Evolutionary conservation across 2,888 invertebrate species (phyloP).

Genomic region (Steinernema scapterisci): DNA sequence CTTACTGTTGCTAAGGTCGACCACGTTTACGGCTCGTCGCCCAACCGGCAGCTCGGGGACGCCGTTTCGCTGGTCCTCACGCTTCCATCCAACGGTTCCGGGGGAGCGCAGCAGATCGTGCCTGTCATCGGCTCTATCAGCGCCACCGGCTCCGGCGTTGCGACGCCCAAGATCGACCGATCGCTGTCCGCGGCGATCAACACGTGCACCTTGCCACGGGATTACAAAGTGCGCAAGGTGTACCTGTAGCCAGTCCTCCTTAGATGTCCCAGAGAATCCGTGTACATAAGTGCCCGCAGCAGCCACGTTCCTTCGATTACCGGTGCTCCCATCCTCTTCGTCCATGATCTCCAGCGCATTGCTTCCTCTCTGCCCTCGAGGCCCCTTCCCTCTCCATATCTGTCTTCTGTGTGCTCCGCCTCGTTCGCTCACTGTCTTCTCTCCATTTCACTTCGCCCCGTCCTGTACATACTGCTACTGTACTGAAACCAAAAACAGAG

Average conservation of each 20-base stretch:
- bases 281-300: too few species aligned
- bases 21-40: constrained; percentile 46
- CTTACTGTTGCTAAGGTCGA: constrained; percentile 57
- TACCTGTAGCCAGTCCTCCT: constrained; percentile 53
- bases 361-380: constrained; percentile 18
- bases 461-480: constrained; percentile 3
- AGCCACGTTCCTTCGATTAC: constrained; percentile 13
- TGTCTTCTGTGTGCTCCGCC: neutral
- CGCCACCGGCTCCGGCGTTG: constrained; percentile 43
- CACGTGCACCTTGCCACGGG: constrained; percentile 60
- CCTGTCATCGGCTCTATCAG: constrained; percentile 49
- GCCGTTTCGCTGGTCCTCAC: constrained; percentile 48
- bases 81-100: constrained; percentile 26
- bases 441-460: constrained; percentile 24
- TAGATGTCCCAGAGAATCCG: neutral
- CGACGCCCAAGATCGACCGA: constrained; percentile 43
- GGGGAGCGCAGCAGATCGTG: constrained; percentile 39
- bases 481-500: constrained; percentile 2
- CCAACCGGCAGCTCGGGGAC: constrained; percentile 40
- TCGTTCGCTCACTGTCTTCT: constrained; percentile 23
- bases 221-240: constrained; percentile 67
- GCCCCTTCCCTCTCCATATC: constrained; percentile 5
- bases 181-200: constrained; percentile 34
- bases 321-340: constrained; percentile 6
- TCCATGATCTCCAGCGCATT: constrained; percentile 2